Base-by-base conservation (phyloP, 2,113 vertebrate species). In the Mormoops blainvillei region DNA sequence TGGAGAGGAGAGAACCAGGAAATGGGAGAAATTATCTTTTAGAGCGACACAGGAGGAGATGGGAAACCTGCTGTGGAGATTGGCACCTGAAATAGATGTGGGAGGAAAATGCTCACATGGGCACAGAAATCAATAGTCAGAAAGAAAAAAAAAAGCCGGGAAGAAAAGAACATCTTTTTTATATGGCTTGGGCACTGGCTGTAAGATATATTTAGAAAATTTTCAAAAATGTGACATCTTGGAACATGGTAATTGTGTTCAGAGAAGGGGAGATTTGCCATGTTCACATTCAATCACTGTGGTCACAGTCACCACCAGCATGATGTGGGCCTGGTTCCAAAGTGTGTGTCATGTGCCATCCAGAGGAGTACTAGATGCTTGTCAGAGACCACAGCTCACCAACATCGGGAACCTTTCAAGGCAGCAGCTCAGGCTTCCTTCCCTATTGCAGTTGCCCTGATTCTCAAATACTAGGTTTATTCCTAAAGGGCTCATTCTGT, bases 401-500 rank as follows among this genome's bases (percentile, higher is more conserved):
- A 1, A 15, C 16, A 15, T 54, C 67, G 33, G 41, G 28, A n/a
- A 45, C 74, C 15, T 26, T 15, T 48, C 19, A 52, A 41, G n/a
- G 31, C 16, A 38, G 38, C 83, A 28, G 1, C 33, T 26, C 54
- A 24, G 22, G 6, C 71, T 90, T 87, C 12, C 31, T 67, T 89
- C 36, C 16, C 16, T 33, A 28, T 9, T 38, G 26, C 9, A 0
- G n/a, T 56, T 84, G 54, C 5, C 54, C 12, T 15, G 73, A 11
- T 50, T 38, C 56, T 58, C 67, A 24, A 1, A 52, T 33, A 7
- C 12, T 63, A 31, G 36, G 3, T n/a, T 16, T 63, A 71, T 11
- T 94, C 41, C 36, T 93, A 1, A 92, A 45, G 14, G 14, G 50
- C 61, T 97, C n/a, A 97, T 95, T 96, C 56, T 94, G 0, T 78